These are phyloP conservation scores for Drosophila virilis DNA, from an alignment of 1,140 invertebrate genomes.

Conservation along the genomic window DNA sequence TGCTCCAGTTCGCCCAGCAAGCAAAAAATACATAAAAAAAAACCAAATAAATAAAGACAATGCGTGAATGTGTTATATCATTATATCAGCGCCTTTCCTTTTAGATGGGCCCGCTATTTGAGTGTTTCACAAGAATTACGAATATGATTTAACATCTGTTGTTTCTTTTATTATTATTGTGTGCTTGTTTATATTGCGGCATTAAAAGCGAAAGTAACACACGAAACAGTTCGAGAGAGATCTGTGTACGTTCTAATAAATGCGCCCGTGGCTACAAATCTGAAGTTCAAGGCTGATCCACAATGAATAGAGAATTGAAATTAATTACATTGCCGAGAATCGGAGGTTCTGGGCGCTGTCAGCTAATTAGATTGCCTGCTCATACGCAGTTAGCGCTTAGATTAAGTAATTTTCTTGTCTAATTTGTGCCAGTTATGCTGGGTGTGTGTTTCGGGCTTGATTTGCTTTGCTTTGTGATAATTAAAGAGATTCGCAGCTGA, in stretches of 20 bases:
- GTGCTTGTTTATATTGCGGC: background rate
- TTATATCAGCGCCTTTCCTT: constrained; percentile 44
- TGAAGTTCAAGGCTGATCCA: constrained; percentile 71
- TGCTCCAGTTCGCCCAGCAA: constrained; percentile 55
- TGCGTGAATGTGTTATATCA: constrained; percentile 61
- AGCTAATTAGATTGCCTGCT: constrained; percentile 58
- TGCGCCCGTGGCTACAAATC: background rate
- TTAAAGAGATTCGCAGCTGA: constrained; percentile 32
- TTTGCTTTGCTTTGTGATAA: constrained; percentile 17
- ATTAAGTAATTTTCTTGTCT: constrained; percentile 45
- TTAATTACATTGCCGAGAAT: constrained; percentile 63
- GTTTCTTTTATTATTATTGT: constrained; percentile 28
- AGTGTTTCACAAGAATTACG: constrained; percentile 66
- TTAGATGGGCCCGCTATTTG: constrained; percentile 24
- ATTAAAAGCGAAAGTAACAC: constrained; percentile 72
- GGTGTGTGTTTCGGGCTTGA: constrained; percentile 22
- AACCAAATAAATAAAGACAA: constrained; percentile 24
- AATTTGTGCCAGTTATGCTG: constrained; percentile 31
- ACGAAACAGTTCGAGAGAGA: constrained; percentile 2
- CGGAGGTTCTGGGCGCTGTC: constrained; percentile 48
- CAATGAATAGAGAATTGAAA: constrained; percentile 72
- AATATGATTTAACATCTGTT: constrained; percentile 37
- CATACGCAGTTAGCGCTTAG: constrained; percentile 43
- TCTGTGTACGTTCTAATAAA: constrained; percentile 67
- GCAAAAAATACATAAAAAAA: background rate